phyloP scores from a whole-genome alignment of 2,797 vertebrate genomes.

The Enoplosus armatus region DNA sequence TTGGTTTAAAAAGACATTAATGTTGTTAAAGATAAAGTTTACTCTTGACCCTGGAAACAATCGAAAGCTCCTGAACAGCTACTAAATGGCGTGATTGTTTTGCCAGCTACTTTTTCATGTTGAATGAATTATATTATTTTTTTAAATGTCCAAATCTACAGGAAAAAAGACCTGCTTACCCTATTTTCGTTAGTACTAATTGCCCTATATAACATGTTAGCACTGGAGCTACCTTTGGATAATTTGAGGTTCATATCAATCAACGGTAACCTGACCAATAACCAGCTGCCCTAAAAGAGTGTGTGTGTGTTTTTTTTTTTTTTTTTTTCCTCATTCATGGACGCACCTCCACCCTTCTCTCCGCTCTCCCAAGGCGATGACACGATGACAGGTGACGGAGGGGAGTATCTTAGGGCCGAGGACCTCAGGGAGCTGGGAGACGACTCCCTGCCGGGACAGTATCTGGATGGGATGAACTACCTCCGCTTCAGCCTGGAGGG shows the following conservation, averaged over 20 bases:
- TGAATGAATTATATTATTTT: no score
- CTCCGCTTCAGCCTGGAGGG: slow-evolving; percentile 95
- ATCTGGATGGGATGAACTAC: slow-evolving; percentile 97
- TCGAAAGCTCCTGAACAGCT: no score
- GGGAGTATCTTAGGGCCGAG: slow-evolving; percentile 95
- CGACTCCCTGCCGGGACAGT: slow-evolving; percentile 97
- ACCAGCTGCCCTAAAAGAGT: neutral
- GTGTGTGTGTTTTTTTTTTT: neutral
- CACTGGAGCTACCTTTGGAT: neutral
- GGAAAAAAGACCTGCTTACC: neutral
- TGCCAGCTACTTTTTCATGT: no score
- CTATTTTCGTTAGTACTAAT: neutral
- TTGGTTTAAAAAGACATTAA: no score
- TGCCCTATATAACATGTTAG: neutral
- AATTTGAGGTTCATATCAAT: neutral
- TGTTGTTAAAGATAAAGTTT: no score
- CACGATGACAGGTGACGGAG: slow-evolving; percentile 97
- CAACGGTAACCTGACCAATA: neutral
- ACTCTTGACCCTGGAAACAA: neutral
- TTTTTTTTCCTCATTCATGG: neutral
- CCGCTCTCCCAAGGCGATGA: slow-evolving; percentile 89
- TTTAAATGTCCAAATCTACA: neutral
- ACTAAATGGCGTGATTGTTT: no score
- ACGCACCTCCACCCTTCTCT: neutral
- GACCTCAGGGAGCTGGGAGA: slow-evolving; percentile 96